Evolutionary conservation across 2,797 vertebrate genomes (phyloP), one percentile per base, ranked within the genome.

Genomic region (Amniataba percoides): DNA sequence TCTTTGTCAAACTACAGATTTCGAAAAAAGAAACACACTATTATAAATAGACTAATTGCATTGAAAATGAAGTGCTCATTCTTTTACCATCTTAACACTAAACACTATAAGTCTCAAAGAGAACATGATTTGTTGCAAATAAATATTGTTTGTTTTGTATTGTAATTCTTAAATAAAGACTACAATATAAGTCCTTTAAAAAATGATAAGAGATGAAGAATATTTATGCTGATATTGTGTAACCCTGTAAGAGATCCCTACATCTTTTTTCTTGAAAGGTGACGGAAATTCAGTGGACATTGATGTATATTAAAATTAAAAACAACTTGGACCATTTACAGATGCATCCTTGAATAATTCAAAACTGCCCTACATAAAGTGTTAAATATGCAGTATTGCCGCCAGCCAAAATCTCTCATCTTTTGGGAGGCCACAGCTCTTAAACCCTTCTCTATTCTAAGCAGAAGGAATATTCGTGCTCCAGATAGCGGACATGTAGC

Each of bases 331-430:
- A 88, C 75, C 85, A 78, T 93, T 92, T 93, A 87, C 90, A 93
- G 86, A 92, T 91, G 78, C 81, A 80, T 66, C 70, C 51, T 57
- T 89, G 85, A 93, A 95, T 94, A 83, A 94, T 95, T 94, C 81
- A 88, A 88, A 91, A 71, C 62, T 83, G 88, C 78, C 87, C 92
- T 91, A 92, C 89, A 93, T 92, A 87, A 82, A 83, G 72, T 87
- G 79, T 92, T 89, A 90, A 92, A 93, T 91, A 91, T 91, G 84
- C 84, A 93, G 82, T 57, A 84, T 74, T 74, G 88, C 89, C 81
- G 65, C 74, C 71, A 92, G 93, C 83, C 61, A 92, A 93, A 92
- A 91, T 71, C 73, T 77, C 81, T 87, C 75, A 85, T 87, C 77
- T 88, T 90, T 85, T 64, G 78, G 84, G 83, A 92, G 82, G 86